Evolutionary conservation across 2,113 vertebrate genomes (phyloP).

Genomic region (Poeciliopsis occidentalis): DNA sequence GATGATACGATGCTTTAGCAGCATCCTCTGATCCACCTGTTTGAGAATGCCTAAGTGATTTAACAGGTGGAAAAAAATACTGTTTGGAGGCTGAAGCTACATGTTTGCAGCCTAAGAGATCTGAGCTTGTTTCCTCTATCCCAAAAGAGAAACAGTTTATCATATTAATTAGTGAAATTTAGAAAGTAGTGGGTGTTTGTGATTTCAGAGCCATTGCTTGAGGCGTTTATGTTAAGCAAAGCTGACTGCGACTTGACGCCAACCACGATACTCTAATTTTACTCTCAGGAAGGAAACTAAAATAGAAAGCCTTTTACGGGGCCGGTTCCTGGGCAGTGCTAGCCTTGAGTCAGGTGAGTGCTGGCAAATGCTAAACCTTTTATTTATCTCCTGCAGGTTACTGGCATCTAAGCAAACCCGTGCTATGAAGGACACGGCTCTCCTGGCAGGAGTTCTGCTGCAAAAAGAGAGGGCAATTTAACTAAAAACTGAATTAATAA

Average conservation of each 20-base stretch:
- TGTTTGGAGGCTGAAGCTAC: neutral
- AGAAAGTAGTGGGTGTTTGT: conserved; percentile 9
- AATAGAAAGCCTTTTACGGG: neutral
- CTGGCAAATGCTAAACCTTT: conserved; percentile 32
- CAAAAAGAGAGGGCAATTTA: conserved; percentile 28
- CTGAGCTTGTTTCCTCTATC: conserved; percentile 1
- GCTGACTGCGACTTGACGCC: neutral
- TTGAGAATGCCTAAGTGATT: neutral
- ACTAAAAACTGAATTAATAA: conserved; percentile 44
- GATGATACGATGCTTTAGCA: neutral
- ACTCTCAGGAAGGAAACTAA: conserved; percentile 14
- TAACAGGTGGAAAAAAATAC: conserved; percentile 1
- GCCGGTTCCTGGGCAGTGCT: conserved; percentile 3
- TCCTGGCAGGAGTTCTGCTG: conserved; percentile 45
- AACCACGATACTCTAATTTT: neutral
- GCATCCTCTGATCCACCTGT: neutral
- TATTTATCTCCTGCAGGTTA: conserved; percentile 51
- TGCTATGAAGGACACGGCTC: conserved; percentile 21
- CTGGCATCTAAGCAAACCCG: conserved; percentile 29
- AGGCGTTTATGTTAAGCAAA: conserved; percentile 12
- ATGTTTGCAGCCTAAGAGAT: neutral
- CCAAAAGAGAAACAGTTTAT: conserved; percentile 3
- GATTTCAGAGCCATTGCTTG: conserved; percentile 3
- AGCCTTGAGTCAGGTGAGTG: conserved; percentile 9
- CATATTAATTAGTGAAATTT: conserved; percentile 16